Conservation (phyloP, 1,140 invertebrate species). For the Schlechtendalia chinensis region DNA sequence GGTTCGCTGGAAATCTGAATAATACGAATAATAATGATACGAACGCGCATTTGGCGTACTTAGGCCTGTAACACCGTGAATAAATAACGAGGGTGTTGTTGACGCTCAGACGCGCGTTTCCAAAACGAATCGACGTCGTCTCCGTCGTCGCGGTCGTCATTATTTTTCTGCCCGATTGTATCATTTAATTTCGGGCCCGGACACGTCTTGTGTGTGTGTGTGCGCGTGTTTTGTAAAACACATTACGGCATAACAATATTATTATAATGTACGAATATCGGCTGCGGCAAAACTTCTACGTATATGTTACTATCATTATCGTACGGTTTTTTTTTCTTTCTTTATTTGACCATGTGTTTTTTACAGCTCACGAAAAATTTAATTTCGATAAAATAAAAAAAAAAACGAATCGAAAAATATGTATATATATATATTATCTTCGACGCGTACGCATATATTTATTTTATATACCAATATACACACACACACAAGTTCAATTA, state of each 20-base stretch:
- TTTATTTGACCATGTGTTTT: conserved; percentile 21
- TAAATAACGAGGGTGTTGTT: conserved; percentile 48
- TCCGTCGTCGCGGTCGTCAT: not conserved
- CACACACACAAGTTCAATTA: conserved; percentile 19
- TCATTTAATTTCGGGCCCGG: conserved; percentile 15
- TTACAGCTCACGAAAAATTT: conserved; percentile 14
- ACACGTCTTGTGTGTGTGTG: conserved; percentile 12
- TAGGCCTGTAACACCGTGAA: conserved; percentile 22
- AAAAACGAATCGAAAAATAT: not conserved
- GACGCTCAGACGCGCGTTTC: conserved; percentile 47
- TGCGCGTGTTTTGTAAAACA: not conserved
- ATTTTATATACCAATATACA: not conserved
- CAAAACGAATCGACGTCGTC: conserved; percentile 46
- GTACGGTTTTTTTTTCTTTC: not conserved
- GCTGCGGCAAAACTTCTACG: not conserved
- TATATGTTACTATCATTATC: not conserved
- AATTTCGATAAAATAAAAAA: not conserved
- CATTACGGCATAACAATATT: not conserved
- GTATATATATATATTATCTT: not conserved
- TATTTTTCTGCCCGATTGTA: conserved; percentile 45
- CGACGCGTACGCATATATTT: no score
- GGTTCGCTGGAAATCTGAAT: not conserved
- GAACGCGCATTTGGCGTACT: not conserved
- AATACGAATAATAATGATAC: not conserved
- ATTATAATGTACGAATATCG: conserved; percentile 17